A percentile compares a stretch with the other conserved stretches of the same genome.
These are phyloP conservation scores for Megaustenia siamemsis DNA, from an alignment of 2,888 invertebrate genomes.

Conservation along the genomic window DNA sequence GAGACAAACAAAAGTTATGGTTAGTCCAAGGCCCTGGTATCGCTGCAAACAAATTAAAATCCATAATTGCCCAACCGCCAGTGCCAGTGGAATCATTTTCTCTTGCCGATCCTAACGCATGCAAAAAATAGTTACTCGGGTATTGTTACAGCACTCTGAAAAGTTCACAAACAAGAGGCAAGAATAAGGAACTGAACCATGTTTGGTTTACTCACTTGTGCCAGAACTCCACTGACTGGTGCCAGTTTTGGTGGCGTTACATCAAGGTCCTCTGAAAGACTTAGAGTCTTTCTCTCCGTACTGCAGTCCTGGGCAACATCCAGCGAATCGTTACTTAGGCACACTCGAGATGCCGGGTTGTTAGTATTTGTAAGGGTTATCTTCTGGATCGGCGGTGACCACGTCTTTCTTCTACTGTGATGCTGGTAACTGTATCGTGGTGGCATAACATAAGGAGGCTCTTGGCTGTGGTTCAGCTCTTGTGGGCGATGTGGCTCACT, in stretches of 20 bases:
- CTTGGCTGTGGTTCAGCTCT: constrained; percentile 1
- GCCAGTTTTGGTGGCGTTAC: constrained; percentile 85
- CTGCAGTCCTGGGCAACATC: constrained; percentile 43
- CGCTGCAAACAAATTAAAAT: too few relatives aligned
- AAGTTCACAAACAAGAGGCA: too few relatives aligned
- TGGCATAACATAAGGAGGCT: constrained; percentile 33
- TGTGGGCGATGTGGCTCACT: not conserved
- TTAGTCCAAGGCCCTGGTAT: too few relatives aligned
- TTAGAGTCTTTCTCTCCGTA: constrained; percentile 27
- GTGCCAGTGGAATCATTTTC: too few relatives aligned
- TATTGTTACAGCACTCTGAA: too few relatives aligned
- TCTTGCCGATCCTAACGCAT: too few relatives aligned
- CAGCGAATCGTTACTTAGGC: constrained; percentile 68
- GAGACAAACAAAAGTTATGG: too few relatives aligned
- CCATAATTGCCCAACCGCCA: too few relatives aligned
- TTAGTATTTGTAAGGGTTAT: constrained; percentile 56
- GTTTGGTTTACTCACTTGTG: constrained; percentile 55
- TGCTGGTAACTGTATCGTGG: constrained; percentile 48
- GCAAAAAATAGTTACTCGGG: too few relatives aligned
- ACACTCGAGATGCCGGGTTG: constrained; percentile 59
- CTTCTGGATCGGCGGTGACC: constrained; percentile 70
- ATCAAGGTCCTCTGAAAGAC: constrained; percentile 67
- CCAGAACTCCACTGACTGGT: constrained; percentile 85
- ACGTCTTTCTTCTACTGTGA: constrained; percentile 62
- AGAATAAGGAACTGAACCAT: too few relatives aligned